These are phyloP conservation scores for Eurystomus gularis DNA, from an alignment of 2,113 vertebrate species.

Conservation along the genomic window DNA sequence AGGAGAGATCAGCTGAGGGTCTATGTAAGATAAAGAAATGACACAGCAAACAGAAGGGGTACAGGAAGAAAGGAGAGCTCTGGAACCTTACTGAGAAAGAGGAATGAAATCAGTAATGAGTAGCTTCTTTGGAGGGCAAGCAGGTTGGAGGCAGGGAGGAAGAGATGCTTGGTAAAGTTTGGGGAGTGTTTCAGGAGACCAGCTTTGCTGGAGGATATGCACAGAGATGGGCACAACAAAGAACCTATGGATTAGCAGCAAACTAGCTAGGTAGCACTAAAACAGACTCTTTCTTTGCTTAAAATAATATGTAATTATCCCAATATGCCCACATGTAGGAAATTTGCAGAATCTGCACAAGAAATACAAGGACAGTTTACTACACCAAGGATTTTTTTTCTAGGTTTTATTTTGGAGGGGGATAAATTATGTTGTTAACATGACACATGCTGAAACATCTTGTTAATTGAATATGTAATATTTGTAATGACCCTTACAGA, in stretches of 20 bases:
- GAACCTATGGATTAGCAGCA: neutral
- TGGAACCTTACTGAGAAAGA: neutral
- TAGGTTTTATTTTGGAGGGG: neutral
- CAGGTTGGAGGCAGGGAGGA: neutral
- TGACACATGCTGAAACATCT: rapidly evolving
- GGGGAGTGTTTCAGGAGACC: neutral
- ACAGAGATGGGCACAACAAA: neutral
- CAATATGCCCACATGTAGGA: neutral
- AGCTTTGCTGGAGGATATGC: neutral
- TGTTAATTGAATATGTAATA: neutral
- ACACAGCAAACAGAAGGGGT: neutral
- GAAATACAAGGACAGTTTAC: neutral
- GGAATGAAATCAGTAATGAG: rapidly evolving
- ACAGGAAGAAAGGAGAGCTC: neutral
- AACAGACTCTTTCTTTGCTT: neutral
- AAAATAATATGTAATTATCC: neutral
- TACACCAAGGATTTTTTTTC: neutral
- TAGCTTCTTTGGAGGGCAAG: neutral
- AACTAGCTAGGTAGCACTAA: neutral
- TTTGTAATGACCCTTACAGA: neutral
- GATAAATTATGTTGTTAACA: neutral
- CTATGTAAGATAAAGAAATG: neutral
- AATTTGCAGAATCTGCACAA: neutral
- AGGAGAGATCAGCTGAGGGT: neutral
- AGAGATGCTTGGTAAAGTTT: neutral